Evolutionary conservation across 1,140 invertebrate genomes (phyloP).

Genomic region (Solen grandis): DNA sequence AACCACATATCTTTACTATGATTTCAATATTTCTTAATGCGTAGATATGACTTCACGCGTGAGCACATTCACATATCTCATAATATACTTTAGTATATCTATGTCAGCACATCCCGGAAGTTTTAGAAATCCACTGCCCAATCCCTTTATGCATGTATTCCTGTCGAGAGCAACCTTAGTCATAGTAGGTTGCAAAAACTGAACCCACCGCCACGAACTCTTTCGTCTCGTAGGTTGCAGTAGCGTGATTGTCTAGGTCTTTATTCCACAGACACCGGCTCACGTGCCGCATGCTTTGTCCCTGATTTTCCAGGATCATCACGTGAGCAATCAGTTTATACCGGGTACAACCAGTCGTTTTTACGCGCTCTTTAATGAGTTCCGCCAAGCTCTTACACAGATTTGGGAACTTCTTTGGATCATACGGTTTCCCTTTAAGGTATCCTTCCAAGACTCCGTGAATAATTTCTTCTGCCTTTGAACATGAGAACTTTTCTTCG

Average conservation of each 20-base stretch:
- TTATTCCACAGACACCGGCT: slow-evolving; percentile 73
- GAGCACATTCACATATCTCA: no score
- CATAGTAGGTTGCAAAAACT: slow-evolving; percentile 72
- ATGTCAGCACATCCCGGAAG: no score
- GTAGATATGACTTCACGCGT: no score
- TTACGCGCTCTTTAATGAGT: slow-evolving; percentile 69
- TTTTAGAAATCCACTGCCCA: no score
- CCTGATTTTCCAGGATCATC: slow-evolving; percentile 66
- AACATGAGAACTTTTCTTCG: slow-evolving; percentile 52
- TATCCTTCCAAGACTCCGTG: slow-evolving; percentile 59
- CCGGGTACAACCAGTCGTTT: slow-evolving; percentile 62
- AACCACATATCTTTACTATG: no score
- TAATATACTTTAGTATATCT: no score
- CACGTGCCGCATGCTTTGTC: slow-evolving; percentile 66
- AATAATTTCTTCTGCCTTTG: slow-evolving; percentile 63
- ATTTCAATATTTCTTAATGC: no score
- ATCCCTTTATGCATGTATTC: no score
- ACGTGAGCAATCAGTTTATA: slow-evolving; percentile 74
- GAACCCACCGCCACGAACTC: slow-evolving; percentile 65
- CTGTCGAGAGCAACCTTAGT: no score
- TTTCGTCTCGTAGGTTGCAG: slow-evolving; percentile 64
- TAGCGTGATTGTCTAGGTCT: slow-evolving; percentile 69
- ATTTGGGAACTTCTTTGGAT: slow-evolving; percentile 60
- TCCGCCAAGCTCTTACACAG: slow-evolving; percentile 65
- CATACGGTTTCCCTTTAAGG: slow-evolving; percentile 61